Evolutionary conservation across 2,888 invertebrate species (phyloP), one percentile per base, ranked within the genome.

Genomic region (Argynnis bischoffii): DNA sequence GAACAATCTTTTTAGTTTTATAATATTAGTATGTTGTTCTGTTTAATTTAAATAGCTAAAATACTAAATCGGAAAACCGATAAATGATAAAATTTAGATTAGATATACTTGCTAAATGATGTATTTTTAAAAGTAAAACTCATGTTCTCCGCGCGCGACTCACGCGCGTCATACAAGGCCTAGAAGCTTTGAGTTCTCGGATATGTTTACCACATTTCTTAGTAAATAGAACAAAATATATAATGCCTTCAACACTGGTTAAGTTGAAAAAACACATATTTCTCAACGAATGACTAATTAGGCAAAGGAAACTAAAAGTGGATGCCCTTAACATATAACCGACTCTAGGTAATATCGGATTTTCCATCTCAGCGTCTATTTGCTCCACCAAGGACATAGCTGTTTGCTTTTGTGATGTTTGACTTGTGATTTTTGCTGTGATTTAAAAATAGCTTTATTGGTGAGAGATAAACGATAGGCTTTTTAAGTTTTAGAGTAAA

Each of bases 311-410:
- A 48, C 16, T 35, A 55, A 63, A 55, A 51, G 50, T 61, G 46
- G 55, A 66, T 21, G 66, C 55, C 66, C 66, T 66, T 66, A 66
- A 55, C 66, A 50, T 61, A 55, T 18, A 50, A 51, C 13, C 11
- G 21, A 46, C 35, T 61, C 60, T 61, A 61, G 51, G 61, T 51
- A 61, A 53, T 53, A 61, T 21, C 61, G 18, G 61, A 53, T 61
- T 53, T 61, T 53, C 61, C 53, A 61, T 53, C 35, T 51, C 11
- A 8, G 16, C 16, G 15, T 1, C 5, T 51, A 41, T 61, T 61
- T 35, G 21, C 16, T 48, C 6, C 48, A 41, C 53, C 61, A 61
- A 61, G 61, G 53, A 51, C 35, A 18, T 2, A 13, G 57, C 35
- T 18, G 41, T 41, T 53, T 41, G 18, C 14, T 16, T 41, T 51